Evolutionary conservation across 2,888 invertebrate species (phyloP).

Genomic region (Diadegma fenestrale): DNA sequence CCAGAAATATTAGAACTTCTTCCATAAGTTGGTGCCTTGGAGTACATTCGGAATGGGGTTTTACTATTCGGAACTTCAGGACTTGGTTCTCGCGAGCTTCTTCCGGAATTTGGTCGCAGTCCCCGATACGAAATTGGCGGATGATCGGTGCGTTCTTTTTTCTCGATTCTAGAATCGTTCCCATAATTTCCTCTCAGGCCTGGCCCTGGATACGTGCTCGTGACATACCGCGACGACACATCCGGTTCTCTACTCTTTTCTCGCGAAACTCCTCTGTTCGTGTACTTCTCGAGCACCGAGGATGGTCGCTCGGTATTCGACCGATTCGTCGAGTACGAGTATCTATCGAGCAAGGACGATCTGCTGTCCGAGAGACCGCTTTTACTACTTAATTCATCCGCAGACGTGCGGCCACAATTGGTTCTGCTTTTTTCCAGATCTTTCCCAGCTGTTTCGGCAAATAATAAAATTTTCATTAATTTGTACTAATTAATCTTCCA

Average conservation of each 20-base stretch:
- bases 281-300: constrained; percentile 81
- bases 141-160: constrained; percentile 83
- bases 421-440: constrained; percentile 78
- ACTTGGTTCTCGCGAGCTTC: constrained; percentile 87
- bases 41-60: constrained; percentile 75
- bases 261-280: constrained; percentile 75
- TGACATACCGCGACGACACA: constrained; percentile 75
- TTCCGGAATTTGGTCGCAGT: constrained; percentile 77
- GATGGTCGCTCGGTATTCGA: constrained; percentile 77
- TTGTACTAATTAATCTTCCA: background rate
- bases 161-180: constrained; percentile 78
- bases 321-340: constrained; percentile 77
- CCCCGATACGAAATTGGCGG: constrained; percentile 85
- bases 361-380: constrained; percentile 78
- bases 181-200: constrained; percentile 76
- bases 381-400: constrained; percentile 74
- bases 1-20: constrained; percentile 68
- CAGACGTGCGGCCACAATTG: constrained; percentile 74
- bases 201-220: constrained; percentile 80
- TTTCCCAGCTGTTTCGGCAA: constrained; percentile 74
- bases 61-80: constrained; percentile 82
- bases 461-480: background rate
- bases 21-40: constrained; percentile 76
- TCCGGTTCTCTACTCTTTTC: constrained; percentile 81
- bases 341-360: constrained; percentile 80